Evolutionary conservation across 2,797 vertebrate genomes (phyloP).

Genomic region (Platyrinchus mystaceus): DNA sequence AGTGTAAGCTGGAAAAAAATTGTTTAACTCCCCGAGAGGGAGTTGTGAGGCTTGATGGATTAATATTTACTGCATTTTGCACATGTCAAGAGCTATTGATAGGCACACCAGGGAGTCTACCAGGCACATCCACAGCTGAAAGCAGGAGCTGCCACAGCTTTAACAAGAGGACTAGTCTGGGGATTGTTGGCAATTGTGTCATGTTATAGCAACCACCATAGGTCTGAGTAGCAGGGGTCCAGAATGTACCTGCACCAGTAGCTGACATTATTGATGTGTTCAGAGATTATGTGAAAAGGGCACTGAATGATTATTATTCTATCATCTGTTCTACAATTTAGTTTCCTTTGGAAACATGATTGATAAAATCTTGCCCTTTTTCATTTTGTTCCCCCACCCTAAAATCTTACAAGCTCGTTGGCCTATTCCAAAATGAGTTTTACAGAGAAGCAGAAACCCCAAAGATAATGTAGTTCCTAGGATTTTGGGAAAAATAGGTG

Average conservation of each 20-base stretch:
- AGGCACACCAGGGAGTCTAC: neutral
- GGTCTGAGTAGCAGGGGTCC: neutral
- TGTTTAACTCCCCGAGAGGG: neutral
- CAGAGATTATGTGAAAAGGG: neutral
- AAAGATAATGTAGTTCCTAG: neutral
- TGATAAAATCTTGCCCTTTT: neutral
- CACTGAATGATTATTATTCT: neutral
- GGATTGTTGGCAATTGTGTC: neutral
- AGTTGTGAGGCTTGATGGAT: slow-evolving; percentile 13
- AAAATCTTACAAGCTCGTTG: neutral
- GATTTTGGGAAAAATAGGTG: neutral
- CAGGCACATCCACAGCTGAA: neutral
- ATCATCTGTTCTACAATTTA: neutral
- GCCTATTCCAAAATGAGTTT: neutral
- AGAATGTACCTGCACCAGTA: neutral
- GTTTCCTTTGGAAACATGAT: neutral
- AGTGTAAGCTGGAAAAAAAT: neutral
- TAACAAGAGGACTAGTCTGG: neutral
- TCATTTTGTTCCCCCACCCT: neutral
- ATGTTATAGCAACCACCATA: neutral
- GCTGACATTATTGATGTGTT: neutral
- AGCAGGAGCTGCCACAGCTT: slow-evolving; percentile 4
- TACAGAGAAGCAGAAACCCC: neutral
- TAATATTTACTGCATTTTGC: slow-evolving; percentile 21
- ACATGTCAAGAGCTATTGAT: neutral